Conservation (phyloP, 2,797 vertebrate species). For the Bufotes viridis region DNA sequence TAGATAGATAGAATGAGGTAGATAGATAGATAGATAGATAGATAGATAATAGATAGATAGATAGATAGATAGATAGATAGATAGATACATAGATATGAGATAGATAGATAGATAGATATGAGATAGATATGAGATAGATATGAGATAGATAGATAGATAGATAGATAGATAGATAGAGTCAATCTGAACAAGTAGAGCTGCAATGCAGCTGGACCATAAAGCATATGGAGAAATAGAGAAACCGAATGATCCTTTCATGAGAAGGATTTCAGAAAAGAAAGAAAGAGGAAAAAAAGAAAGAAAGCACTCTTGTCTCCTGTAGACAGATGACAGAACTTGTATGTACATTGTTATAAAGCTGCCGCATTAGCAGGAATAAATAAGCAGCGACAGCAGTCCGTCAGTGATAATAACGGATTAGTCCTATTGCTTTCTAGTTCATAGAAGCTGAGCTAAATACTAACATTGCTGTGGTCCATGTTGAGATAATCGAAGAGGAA, state of each 20-base stretch:
- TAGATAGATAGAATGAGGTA: not conserved
- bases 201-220: too few relatives aligned
- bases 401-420: conserved; percentile 50
- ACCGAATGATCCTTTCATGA: too few relatives aligned
- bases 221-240: too few relatives aligned
- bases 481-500: conserved; percentile 53
- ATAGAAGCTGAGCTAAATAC: conserved; percentile 34
- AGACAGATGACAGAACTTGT: too few relatives aligned
- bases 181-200: too few relatives aligned
- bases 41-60: conserved; percentile 12
- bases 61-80: conserved; percentile 10
- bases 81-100: not conserved
- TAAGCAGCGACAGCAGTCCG: not conserved
- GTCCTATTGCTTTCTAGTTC: conserved; percentile 31
- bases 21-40: conserved; percentile 27
- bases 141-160: conserved; percentile 18
- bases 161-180: not conserved
- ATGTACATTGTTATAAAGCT: not conserved
- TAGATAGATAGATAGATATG: too few relatives aligned
- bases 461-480: conserved; percentile 39
- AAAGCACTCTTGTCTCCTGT: too few relatives aligned
- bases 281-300: not conserved
- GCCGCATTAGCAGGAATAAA: not conserved
- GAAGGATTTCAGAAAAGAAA: not conserved
- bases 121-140: not conserved